Evolutionary conservation across 64 coral and sea anemone species (phyloP), one percentile per base, ranked within the genome.

Genomic region (Actinia tenebrosa): DNA sequence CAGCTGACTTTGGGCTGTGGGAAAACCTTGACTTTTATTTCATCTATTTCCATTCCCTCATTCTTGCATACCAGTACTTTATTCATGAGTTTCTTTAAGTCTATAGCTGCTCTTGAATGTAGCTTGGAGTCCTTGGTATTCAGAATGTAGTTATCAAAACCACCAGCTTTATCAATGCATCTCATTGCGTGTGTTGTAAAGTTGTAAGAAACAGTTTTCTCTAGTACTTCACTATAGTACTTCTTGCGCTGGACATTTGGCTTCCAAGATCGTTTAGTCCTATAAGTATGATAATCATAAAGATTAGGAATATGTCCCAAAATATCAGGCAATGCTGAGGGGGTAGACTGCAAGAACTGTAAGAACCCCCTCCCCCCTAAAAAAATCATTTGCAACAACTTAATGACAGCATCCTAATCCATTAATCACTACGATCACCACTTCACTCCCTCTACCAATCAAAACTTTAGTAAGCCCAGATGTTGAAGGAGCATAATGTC

Each of bases 91-190:
- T 95, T 91, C 89, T 99, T 95, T 23, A 99, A 89, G 27, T 90
- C 88, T 75, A 95, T 99, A 1, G 97, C 97, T 78, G 93, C 79
- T 84, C 87, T 92, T 22, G 97, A 99, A 45, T 89, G 83, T 1
- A 99, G 72, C 30, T 84, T 93, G 13, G 64, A 91, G 56, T 92
- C 82, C 15, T 90, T 92, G 27, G 90, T 99, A 62, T 99, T 95
- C 56, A 99, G 87, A 45, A 99, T 99, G 59, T 99, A 99, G 59
- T 99, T 99, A 75, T 99, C 97, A 87, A 99, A 95, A 22, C 97
- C 97, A n/a, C 97, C 97, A 16, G 97, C 93, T 77, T 95, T 92
- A 77, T 99, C 97, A 18, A 99, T 95, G 50, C 88, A 93, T 84
- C 97, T 92, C 86, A 95, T 94, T 19, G 97, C 97, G 13, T 92